Base-by-base conservation (phyloP, 2,888 invertebrate species). In the Omphaloscelis lunosa region DNA sequence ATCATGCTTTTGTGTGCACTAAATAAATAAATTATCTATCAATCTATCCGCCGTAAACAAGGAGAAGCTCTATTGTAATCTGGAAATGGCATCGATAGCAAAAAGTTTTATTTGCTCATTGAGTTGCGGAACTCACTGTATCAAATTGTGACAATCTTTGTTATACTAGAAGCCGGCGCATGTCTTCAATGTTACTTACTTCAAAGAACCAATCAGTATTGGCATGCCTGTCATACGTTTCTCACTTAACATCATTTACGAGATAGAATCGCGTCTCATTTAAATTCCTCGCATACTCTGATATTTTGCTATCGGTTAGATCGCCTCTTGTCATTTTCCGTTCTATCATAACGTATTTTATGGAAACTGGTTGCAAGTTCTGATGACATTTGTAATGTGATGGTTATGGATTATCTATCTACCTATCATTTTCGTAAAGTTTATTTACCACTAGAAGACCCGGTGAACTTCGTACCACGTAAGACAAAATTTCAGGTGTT, bases 201-300 rank as follows among this genome's bases (percentile, higher is more conserved):
- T 67, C 34, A 45, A 41, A 58, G 20, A 59, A 45, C 66, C 34
- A 53, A 85, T 85, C 79, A 75, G 51, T 69, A 75, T 72, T 79
- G 74, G 76, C 86, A 87, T 77, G 70, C 77, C 73, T 69, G 79
- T 72, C 84, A 72, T 51, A 84, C 74, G 81, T 76, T 77, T 68
- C 75, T 77, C 86, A 74, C 77, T 75, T 70, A 41, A 66, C 75
- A 84, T 84, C 84, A 69, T 80, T 75, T 65, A 74, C 67, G 29
- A 78, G 86, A 84, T 88, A 84, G 73, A 75, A 85, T 86, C 85
- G 80, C 66, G 59, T 66, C 63, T 86, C 83, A 84, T 84, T 84
- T 79, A 83, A 83, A 86, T 84, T 84, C 86, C 69, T 59, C 27
- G 79, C 86, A 72, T 83, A 71, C 75, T 79, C 53, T 48, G 82